A percentile compares a stretch with the other conserved stretches of the same genome.
phyloP scores from a whole-genome alignment of 2,888 invertebrate species.

The Caenorhabditis sulstoni region DNA sequence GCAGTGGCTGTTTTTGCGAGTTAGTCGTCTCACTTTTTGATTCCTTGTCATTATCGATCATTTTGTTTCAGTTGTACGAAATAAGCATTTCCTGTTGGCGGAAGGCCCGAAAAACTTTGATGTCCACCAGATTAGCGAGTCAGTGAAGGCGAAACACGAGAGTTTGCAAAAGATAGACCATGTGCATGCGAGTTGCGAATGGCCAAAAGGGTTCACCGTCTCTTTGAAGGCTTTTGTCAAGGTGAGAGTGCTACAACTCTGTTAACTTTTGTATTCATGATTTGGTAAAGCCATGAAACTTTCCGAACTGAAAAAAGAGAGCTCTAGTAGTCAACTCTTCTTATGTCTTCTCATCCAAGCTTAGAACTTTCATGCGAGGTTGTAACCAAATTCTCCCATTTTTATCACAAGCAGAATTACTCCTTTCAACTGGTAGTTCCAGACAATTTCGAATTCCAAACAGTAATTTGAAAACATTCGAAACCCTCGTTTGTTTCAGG shows the following conservation, averaged over 20 bases:
- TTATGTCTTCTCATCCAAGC: too few relatives aligned
- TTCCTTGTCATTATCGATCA: background rate
- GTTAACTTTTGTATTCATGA: too few relatives aligned
- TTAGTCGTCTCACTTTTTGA: conserved; percentile 11
- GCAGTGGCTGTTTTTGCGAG: conserved; percentile 36
- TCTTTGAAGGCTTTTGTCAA: conserved; percentile 49
- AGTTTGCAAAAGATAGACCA: conserved; percentile 47
- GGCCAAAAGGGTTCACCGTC: conserved; percentile 50
- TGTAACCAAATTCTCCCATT: too few relatives aligned
- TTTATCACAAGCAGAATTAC: too few relatives aligned
- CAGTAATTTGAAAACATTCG: too few relatives aligned
- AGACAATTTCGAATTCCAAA: too few relatives aligned
- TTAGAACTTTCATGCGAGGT: too few relatives aligned
- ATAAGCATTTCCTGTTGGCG: conserved; percentile 48
- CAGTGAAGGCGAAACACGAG: conserved; percentile 14
- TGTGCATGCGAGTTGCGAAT: conserved; percentile 48
- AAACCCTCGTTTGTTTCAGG: conserved; percentile 26
- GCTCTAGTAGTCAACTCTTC: too few relatives aligned
- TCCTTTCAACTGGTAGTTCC: too few relatives aligned
- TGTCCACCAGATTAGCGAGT: conserved; percentile 21
- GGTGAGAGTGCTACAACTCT: too few relatives aligned
- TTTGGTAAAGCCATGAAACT: too few relatives aligned
- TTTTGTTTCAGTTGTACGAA: conserved; percentile 26
- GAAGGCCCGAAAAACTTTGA: conserved; percentile 43
- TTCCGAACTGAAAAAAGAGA: too few relatives aligned